Evolutionary conservation across 53 echinoderm and acorn worm genomes (phyloP).

Genomic region (Echinometra lucunter): DNA sequence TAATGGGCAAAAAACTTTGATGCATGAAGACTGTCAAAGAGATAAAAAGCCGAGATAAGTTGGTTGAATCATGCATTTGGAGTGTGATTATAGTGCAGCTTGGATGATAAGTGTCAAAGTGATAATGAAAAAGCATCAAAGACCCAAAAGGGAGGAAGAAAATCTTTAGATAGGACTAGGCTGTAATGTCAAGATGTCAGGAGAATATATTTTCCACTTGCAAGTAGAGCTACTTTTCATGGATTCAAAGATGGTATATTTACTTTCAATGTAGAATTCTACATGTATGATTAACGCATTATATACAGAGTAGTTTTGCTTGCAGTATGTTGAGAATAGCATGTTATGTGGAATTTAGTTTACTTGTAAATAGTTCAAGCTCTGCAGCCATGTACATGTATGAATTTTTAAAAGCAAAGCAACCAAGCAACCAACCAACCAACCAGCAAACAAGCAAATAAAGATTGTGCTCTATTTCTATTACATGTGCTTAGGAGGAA

Average conservation of each 20-base stretch:
- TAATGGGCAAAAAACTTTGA: conserved; percentile 64
- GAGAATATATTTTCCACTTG: not conserved
- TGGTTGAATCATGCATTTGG: conserved; percentile 67
- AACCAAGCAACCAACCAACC: too few species aligned
- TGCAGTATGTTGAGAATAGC: too few species aligned
- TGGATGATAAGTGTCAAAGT: conserved; percentile 47
- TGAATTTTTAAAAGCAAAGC: too few species aligned
- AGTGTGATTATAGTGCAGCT: conserved; percentile 59
- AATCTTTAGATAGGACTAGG: conserved; percentile 21
- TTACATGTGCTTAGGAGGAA: too few species aligned
- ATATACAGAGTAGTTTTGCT: not conserved
- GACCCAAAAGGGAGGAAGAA: conserved; percentile 46
- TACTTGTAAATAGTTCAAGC: not conserved
- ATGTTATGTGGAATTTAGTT: not conserved
- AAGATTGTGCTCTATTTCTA: too few species aligned
- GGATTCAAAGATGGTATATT: not conserved
- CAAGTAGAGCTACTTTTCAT: not conserved
- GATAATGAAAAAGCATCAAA: conserved; percentile 34
- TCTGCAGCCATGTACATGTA: not conserved
- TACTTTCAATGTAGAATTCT: not conserved
- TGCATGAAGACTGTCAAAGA: conserved; percentile 65
- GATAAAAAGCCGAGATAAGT: conserved; percentile 69
- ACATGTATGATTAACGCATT: not conserved
- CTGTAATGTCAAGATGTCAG: not conserved
- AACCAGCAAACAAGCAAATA: too few species aligned